Base-by-base conservation (phyloP, 2,888 invertebrate species). In the Germaria angustata region DNA sequence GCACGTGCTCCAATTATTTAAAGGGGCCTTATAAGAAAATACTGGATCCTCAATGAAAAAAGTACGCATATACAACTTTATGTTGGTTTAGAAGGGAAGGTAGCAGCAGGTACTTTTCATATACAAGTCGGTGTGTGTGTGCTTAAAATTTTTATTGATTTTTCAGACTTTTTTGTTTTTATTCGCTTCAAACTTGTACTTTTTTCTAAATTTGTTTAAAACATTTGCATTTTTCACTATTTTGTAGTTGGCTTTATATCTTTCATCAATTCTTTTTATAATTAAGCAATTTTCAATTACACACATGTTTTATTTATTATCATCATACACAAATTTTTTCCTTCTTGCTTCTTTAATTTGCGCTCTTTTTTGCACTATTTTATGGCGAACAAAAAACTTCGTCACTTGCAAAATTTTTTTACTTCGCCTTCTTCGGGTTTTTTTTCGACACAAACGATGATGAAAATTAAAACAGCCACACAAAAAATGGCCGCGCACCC, bases 401-500 rank as follows among this genome's bases (percentile, higher is more conserved):
- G 79, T 82, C 82, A 79, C 75, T 82, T 79, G 82, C 82, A 82
- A 84, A 76, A 77, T 69, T 53, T 63, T 81, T 77, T 66, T 83
- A 80, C 81, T 84, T 81, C 78, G 84, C 61, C 79, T 80, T 76
- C 71, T 81, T 84, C 77, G 80, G 79, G 55, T 39, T 81, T 81
- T 82, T 85, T 84, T 84, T 80, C 75, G 81, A 84, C 84, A 81
- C 71, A 79, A 71, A 72, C 65, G 71, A 59, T 51, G 39, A 77
- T 46, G 71, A 59, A 75, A 65, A 63, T 41, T 57, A 71, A 73
- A 73, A 65, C 79, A 79, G 65, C 66, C 82, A 77, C 49, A 79
- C 79, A 87, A 89, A 88, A 89, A 89, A 89, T 89, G 89, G 89
- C 90, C 87, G 89, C 89, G 87, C 84, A 88, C 87, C 87, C 88